A percentile compares a stretch with the other conserved stretches of the same genome.
Conservation (phyloP, 2,113 vertebrate species). For the Tragulus kanchil region DNA sequence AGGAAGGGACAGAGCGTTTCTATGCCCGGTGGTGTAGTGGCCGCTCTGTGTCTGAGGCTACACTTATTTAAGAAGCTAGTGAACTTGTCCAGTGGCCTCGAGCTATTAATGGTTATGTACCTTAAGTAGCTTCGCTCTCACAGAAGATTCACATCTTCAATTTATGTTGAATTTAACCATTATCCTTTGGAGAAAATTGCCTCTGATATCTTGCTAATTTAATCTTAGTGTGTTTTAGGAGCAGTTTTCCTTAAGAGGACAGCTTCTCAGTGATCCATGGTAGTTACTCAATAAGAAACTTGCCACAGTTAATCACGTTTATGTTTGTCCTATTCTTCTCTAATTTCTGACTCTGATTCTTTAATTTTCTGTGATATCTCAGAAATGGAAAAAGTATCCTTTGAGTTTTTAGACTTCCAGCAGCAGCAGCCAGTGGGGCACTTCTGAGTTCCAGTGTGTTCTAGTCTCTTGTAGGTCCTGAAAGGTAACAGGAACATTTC, state of each 20-base stretch:
- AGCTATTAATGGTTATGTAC: slow-evolving; percentile 86
- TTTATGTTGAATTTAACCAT: slow-evolving; percentile 54
- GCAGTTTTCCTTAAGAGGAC: slow-evolving; percentile 69
- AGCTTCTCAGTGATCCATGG: neutral
- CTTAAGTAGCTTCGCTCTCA: slow-evolving; percentile 69
- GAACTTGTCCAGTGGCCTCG: slow-evolving; percentile 85
- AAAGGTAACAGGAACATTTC: slow-evolving; percentile 48
- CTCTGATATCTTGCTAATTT: slow-evolving; percentile 59
- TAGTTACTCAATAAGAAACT: slow-evolving; percentile 38
- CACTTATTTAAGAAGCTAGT: slow-evolving; percentile 78
- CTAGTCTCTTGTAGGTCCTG: slow-evolving; percentile 34
- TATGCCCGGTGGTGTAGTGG: slow-evolving; percentile 84
- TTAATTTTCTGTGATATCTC: slow-evolving; percentile 40
- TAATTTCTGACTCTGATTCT: slow-evolving; percentile 52
- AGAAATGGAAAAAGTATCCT: neutral
- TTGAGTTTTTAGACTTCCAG: neutral
- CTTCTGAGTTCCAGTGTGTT: slow-evolving; percentile 6
- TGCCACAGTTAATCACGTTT: neutral
- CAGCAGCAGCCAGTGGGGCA: neutral
- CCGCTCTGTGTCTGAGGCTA: slow-evolving; percentile 85
- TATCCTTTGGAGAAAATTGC: slow-evolving; percentile 66
- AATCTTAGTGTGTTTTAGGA: slow-evolving; percentile 61
- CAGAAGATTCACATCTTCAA: slow-evolving; percentile 47
- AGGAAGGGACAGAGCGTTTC: slow-evolving; percentile 85
- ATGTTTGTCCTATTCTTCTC: slow-evolving; percentile 20